Base-by-base conservation (phyloP, 2,797 vertebrate genomes). In the Odontamblyopus lacepedii region DNA sequence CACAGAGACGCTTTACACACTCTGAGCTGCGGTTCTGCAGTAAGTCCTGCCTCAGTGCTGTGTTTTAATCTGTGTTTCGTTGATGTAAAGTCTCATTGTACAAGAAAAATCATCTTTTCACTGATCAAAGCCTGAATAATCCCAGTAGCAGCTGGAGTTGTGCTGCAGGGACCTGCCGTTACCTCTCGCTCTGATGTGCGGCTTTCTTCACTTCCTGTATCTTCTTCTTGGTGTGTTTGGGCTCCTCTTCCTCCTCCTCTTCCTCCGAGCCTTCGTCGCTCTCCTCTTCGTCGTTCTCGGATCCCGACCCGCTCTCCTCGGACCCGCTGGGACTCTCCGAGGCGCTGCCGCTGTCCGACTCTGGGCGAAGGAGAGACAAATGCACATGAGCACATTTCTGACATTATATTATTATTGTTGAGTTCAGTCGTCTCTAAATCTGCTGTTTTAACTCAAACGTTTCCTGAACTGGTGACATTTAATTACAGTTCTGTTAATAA, bases 221-320 rank as follows among this genome's bases (percentile, higher is more conserved):
- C 68, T 92, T 86, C 81, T 83, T 87, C 27, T 95, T 94, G 72
- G 92, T 90, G 66, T 88, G 87, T 27, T 92, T 91, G 38, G 92
- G 86, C 75, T 95, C 94, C 0, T 93, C 91, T 1, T 94, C 92
- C 0, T 94, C 86, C 63, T 93, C 92, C 12, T 94, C 94, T 1
- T 93, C 92, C 71, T 96, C 96, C 0, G 93, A 95, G 63, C 90
- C 93, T 0, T 96, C 95, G 13, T 92, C 93, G 0, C 95, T 97
- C 66, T 96, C 44, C 44, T 48, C 44, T 16, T 48, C 96, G 23
- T 89, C 87, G 0, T 95, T 97, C 71, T 93, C 93, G 0, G 95
- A 96, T 35, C 85, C 95, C 0, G 95, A 96, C 29, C 88, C 88
- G 1, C 95, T 92, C 15, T 92, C 95, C 18, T 93, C 96, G 69